phyloP scores from a whole-genome alignment of 2,888 invertebrate species.

The Cremastinae sp. region DNA sequence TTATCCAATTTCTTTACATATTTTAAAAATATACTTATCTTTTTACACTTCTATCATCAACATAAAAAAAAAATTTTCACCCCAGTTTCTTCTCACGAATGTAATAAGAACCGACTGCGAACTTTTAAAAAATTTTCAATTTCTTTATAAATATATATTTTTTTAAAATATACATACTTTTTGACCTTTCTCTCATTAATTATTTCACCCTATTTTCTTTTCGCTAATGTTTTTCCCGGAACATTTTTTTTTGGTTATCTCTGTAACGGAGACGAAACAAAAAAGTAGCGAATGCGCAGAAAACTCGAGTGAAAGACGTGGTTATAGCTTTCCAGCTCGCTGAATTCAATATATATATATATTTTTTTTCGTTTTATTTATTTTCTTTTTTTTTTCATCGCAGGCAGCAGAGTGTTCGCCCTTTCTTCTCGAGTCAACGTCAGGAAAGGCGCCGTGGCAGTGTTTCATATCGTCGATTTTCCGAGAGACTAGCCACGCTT shows the following conservation, averaged over 20 bases:
- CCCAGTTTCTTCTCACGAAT: no score
- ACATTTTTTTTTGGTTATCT: neutral
- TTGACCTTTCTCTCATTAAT: no score
- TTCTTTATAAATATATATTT: no score
- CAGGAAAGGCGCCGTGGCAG: conserved; percentile 62
- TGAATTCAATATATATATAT: conserved; percentile 75
- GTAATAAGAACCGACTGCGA: no score
- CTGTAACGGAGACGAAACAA: conserved; percentile 47
- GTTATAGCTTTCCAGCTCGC: conserved; percentile 69
- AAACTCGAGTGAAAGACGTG: conserved; percentile 41
- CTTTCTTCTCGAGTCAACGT: conserved; percentile 59
- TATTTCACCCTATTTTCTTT: no score
- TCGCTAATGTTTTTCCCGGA: no score
- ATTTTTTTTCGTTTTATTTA: conserved; percentile 53
- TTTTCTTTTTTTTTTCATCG: conserved; percentile 52
- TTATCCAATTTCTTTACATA: no score
- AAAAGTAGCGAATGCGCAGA: neutral
- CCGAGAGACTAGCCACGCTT: conserved; percentile 72
- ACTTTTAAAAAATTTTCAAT: no score
- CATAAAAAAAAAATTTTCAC: no score
- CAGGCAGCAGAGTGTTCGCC: conserved; percentile 63
- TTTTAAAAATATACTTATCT: no score
- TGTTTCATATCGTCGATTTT: conserved; percentile 79
- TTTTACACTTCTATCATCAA: no score
- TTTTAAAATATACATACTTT: no score